Percentiles rank a stretch among this genome's conserved stretches.
phyloP scores from a whole-genome alignment of 2,797 vertebrate species.

The Halcyon badia region DNA sequence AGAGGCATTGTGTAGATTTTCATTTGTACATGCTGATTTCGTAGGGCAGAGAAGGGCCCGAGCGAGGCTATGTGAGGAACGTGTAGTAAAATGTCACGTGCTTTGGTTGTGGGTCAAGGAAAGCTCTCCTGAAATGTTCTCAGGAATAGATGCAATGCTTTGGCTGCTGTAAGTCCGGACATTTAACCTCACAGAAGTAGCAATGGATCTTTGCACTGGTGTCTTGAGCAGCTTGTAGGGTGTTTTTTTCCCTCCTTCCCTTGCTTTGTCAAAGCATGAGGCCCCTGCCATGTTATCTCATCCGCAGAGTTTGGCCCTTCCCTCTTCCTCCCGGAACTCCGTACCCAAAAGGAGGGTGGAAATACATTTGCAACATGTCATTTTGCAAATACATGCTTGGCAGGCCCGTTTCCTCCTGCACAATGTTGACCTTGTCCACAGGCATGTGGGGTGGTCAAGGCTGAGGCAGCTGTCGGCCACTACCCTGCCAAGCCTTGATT shows the following conservation, averaged over 20 bases:
- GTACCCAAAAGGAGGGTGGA: not conserved
- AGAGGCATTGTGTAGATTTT: not conserved
- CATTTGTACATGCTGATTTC: not conserved
- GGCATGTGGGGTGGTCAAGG: not conserved
- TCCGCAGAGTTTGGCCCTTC: conserved; percentile 36
- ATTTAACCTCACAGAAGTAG: not conserved
- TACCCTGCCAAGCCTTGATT: not conserved
- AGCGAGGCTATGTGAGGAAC: accelerated
- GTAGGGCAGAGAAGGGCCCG: not conserved
- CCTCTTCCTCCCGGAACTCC: not conserved
- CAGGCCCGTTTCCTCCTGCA: not conserved
- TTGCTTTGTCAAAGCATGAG: not conserved
- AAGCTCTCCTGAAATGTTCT: not conserved
- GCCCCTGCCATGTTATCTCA: conserved; percentile 14
- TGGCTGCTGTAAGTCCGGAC: not conserved
- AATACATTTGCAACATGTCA: conserved; percentile 59
- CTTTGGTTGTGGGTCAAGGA: not conserved
- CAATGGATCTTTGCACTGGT: not conserved
- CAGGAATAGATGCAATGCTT: not conserved
- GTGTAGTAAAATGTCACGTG: not conserved
- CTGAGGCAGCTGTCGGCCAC: not conserved
- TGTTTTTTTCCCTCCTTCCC: not conserved
- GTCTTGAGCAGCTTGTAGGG: not conserved
- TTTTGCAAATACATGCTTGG: conserved; percentile 54
- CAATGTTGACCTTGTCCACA: conserved; percentile 46